These are phyloP conservation scores for Chydorus sphaericus DNA, from an alignment of 2,888 invertebrate species.

Conservation along the genomic window DNA sequence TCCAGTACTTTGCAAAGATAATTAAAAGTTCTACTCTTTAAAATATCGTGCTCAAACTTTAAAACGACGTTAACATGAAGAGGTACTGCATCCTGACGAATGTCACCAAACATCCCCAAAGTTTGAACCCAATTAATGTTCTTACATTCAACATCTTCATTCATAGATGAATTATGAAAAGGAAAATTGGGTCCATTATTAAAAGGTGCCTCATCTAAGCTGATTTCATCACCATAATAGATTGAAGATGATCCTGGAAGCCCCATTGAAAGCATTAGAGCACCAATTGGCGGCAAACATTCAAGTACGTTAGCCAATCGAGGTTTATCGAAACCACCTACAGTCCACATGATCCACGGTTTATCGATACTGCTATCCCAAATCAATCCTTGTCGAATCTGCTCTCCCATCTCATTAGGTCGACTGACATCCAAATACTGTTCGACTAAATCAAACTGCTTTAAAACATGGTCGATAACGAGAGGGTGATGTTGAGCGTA, in stretches of 20 bases:
- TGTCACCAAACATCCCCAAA: conserved; percentile 38
- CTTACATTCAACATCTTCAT: not conserved
- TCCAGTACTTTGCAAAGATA: conserved; percentile 19
- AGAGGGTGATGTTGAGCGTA: conserved; percentile 14
- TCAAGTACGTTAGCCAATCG: conserved; percentile 34
- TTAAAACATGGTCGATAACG: conserved; percentile 13
- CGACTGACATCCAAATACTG: conserved; percentile 15
- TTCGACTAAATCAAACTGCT: conserved; percentile 19
- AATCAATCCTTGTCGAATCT: conserved; percentile 30
- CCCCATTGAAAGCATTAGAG: conserved; percentile 57
- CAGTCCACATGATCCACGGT: conserved; percentile 68
- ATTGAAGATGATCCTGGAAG: conserved; percentile 74
- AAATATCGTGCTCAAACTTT: conserved; percentile 40
- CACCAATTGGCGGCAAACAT: conserved; percentile 43
- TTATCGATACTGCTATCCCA: conserved; percentile 25
- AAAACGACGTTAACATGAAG: conserved; percentile 55
- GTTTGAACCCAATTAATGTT: not conserved
- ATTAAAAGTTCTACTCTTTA: not conserved
- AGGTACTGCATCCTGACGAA: conserved; percentile 49
- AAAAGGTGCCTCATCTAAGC: conserved; percentile 50
- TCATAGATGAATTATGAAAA: conserved; percentile 22
- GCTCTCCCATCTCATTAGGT: not conserved
- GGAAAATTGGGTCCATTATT: conserved; percentile 16
- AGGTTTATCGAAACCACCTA: conserved; percentile 46
- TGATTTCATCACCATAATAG: conserved; percentile 85